phyloP scores from a whole-genome alignment of 2,113 vertebrate genomes.

The Pardalotus punctatus region DNA sequence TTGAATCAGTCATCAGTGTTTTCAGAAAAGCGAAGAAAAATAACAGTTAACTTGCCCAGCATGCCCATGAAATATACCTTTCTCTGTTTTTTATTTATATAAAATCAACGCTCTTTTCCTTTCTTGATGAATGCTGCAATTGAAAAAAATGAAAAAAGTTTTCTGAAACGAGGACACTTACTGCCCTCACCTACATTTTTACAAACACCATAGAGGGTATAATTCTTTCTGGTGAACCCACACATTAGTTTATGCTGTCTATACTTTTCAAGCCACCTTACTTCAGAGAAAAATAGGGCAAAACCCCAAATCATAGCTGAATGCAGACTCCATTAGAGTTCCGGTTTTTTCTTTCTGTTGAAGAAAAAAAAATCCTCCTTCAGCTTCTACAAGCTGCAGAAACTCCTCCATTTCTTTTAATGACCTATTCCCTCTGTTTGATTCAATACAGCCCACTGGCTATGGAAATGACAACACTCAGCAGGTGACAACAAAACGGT shows the following conservation, averaged over 20 bases:
- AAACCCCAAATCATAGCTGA: constrained; percentile 42
- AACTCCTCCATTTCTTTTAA: constrained; percentile 77
- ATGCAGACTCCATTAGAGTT: constrained; percentile 40
- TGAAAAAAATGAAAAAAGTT: background rate
- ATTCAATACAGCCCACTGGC: constrained; percentile 79
- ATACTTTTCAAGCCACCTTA: constrained; percentile 52
- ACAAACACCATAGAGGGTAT: background rate
- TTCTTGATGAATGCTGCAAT: background rate
- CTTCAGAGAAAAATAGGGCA: constrained; percentile 46
- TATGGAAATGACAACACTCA: constrained; percentile 81
- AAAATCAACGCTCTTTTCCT: background rate
- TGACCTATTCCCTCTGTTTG: constrained; percentile 75
- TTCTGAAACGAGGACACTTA: background rate
- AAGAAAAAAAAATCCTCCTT: constrained; percentile 37
- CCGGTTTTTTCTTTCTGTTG: background rate
- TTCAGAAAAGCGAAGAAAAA: background rate
- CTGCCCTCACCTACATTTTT: background rate
- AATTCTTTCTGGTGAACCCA: background rate
- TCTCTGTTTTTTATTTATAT: background rate
- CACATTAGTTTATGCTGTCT: constrained; percentile 12
- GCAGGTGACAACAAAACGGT: constrained; percentile 78
- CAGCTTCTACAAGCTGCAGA: constrained; percentile 61
- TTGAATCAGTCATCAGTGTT: background rate
- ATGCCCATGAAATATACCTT: background rate
- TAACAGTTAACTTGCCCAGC: background rate